These are phyloP conservation scores for Scaptomyza montana DNA, from an alignment of 1,140 invertebrate species.

Conservation along the genomic window DNA sequence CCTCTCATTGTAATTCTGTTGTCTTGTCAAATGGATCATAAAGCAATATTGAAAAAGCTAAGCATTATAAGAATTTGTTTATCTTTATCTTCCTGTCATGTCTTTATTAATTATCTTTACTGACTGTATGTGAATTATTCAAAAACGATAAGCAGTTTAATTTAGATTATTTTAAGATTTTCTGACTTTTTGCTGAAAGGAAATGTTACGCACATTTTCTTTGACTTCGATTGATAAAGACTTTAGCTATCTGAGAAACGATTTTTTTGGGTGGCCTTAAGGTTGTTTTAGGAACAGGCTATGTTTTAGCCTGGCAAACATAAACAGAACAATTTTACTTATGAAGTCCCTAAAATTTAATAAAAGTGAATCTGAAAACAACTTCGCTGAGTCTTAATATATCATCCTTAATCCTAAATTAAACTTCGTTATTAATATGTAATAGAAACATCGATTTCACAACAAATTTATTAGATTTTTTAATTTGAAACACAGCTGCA, in stretches of 20 bases:
- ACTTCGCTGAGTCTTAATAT: too few species aligned
- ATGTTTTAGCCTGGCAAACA: too few species aligned
- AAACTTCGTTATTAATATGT: too few species aligned
- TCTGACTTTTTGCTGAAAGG: neutral
- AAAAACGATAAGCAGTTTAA: neutral
- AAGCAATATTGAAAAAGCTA: neutral
- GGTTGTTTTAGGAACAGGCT: too few species aligned
- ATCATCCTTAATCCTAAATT: too few species aligned
- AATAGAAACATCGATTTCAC: neutral
- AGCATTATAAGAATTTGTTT: neutral
- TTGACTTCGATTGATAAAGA: too few species aligned
- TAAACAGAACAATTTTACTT: too few species aligned
- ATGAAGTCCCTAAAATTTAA: too few species aligned
- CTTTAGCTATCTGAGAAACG: too few species aligned
- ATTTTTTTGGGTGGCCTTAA: too few species aligned
- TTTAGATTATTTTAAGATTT: neutral
- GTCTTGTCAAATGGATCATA: neutral
- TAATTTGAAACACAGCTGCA: neutral
- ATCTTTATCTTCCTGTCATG: neutral
- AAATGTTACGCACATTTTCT: neutral
- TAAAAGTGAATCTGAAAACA: too few species aligned
- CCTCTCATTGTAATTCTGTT: neutral
- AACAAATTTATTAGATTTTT: neutral
- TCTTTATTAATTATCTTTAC: neutral
- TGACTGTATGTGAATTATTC: neutral